Evolutionary conservation across 2,888 invertebrate species (phyloP), one percentile per base, ranked within the genome.

Genomic region (Polydrusus pterygomalis): DNA sequence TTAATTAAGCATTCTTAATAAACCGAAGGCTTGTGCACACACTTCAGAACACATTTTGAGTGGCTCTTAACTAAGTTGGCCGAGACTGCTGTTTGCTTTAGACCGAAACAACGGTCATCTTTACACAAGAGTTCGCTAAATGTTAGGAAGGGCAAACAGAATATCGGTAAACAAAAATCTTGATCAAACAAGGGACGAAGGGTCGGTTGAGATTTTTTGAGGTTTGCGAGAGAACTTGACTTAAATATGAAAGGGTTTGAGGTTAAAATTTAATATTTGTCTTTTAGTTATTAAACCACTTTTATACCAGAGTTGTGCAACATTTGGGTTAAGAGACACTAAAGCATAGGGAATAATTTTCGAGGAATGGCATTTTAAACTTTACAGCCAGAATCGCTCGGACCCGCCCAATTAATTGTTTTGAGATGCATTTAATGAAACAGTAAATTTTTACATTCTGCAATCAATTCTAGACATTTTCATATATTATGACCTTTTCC

Each of bases 151-250:
- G 81, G 82, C 83, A 83, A 85, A 85, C 85, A 85, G 84, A 86
- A 81, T 82, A 84, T 83, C 81, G 82, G 82, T 82, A 84, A 84
- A 85, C 84, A 84, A 81, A 81, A 82, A 77, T 79, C 80, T 83
- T 83, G 83, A 84, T 83, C 83, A 84, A 86, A 85, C 83, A 85
- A 82, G 83, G 69, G 69, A 69, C 51, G 54, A 64, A 74, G 68
- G 74, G 63, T 56, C 20, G 51, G 30, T 34, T 9, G 25, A 40
- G 69, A 64, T 69, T 65, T 64, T 74, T 69, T 49, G 58, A 40
- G 62, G 43, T 17, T 64, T 69, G 40, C 34, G 45, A 30, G 45
- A 30, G 18, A 43, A 69, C 69, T 69, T 74, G 63, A 74, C 69
- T 74, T 74, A 54, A n/a, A 63, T 70, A 54, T 40, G 38, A 63